Evolutionary conservation across 2,113 vertebrate species (phyloP).

Genomic region (Antidorcas marsupialis): DNA sequence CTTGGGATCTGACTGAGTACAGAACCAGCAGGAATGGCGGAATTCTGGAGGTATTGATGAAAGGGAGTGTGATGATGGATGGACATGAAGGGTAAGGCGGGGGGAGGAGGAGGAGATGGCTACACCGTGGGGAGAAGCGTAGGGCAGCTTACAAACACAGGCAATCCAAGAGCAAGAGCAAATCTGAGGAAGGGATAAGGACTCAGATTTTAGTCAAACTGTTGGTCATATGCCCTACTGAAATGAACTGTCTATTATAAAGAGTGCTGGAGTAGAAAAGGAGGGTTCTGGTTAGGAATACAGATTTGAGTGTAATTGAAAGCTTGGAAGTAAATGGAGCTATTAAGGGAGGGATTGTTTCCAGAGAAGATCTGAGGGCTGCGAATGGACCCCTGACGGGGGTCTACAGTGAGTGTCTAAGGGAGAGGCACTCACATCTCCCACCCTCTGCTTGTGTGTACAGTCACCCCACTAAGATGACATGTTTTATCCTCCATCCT

Average conservation of each 20-base stretch:
- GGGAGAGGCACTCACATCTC: not conserved
- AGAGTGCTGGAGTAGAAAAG: not conserved
- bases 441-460: not conserved
- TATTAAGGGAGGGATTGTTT: not conserved
- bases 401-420: not conserved
- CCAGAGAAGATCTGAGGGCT: not conserved
- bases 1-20: not conserved
- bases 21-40: not conserved
- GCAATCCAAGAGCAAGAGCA: not conserved
- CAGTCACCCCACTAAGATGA: not conserved
- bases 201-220: not conserved
- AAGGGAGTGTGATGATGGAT: not conserved
- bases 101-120: too few relatives aligned
- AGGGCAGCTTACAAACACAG: not conserved
- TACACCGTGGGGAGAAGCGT: fast-evolving
- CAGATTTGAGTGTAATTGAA: not conserved
- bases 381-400: not conserved
- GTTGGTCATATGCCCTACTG: not conserved
- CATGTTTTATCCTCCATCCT: fast-evolving
- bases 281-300: not conserved
- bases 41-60: not conserved
- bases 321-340: not conserved
- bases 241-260: not conserved
- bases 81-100: not conserved
- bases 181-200: not conserved